A percentile compares a stretch with the other conserved stretches of the same genome.
phyloP scores from a whole-genome alignment of 2,113 vertebrate species.

The Hemichromis elongatus region DNA sequence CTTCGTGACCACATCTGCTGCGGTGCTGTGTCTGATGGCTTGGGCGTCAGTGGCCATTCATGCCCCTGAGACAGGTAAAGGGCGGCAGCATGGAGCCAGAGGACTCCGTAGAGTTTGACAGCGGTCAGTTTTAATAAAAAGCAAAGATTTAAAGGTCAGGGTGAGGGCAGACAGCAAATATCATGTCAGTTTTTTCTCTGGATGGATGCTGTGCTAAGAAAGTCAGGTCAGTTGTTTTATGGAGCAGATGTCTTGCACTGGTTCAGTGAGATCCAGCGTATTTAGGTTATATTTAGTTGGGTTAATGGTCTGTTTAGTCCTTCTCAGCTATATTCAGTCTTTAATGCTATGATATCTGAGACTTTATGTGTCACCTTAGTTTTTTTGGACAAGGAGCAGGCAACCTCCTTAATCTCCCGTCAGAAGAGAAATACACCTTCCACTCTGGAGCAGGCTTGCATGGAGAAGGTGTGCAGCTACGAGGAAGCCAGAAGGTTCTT shows the following conservation, averaged over 20 bases:
- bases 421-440: conserved; percentile 61
- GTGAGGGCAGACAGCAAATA: background rate
- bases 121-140: background rate
- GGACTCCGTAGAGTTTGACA: background rate
- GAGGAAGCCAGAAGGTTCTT: conserved; percentile 84
- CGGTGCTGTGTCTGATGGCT: conserved; percentile 48
- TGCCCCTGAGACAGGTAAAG: conserved; percentile 46
- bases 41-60: conserved; percentile 25
- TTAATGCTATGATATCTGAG: background rate
- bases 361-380: conserved; percentile 26
- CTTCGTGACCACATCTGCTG: background rate
- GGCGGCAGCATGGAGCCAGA: background rate
- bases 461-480: conserved; percentile 81
- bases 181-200: background rate
- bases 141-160: background rate
- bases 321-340: background rate
- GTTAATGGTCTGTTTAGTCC: background rate
- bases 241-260: background rate
- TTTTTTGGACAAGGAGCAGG: conserved; percentile 70
- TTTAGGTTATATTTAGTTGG: background rate
- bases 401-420: conserved; percentile 62
- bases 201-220: background rate
- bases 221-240: background rate
- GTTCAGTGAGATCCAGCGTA: background rate
- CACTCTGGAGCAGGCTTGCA: conserved; percentile 81